A percentile compares a stretch with the other conserved stretches of the same genome.
phyloP scores from a whole-genome alignment of 1,140 invertebrate genomes.

The Platyscapa corneri region DNA sequence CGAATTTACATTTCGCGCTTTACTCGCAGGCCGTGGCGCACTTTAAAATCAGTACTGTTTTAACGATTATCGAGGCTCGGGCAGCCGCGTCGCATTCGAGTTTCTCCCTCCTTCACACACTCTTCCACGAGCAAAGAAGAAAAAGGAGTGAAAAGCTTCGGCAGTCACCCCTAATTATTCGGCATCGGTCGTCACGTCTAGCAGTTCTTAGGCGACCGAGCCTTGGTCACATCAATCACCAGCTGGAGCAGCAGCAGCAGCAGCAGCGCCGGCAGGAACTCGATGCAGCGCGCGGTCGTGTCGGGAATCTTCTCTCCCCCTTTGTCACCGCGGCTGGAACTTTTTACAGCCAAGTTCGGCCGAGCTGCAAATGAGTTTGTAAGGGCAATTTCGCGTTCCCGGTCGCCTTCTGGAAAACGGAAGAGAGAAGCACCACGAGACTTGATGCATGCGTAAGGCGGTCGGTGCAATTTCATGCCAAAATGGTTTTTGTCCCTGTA shows the following conservation, averaged over 20 bases:
- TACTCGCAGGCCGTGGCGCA: too few relatives aligned
- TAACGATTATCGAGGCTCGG: neutral
- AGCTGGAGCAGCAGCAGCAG: slow-evolving; percentile 50
- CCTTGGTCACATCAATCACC: slow-evolving; percentile 52
- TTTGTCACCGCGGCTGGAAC: slow-evolving; percentile 20
- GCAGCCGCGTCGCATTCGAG: neutral
- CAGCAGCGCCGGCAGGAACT: slow-evolving; percentile 41
- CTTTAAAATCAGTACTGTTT: neutral
- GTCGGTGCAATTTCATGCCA: slow-evolving; percentile 39
- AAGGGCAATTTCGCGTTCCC: slow-evolving; percentile 69
- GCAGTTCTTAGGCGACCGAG: slow-evolving; percentile 3
- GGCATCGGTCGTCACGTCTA: slow-evolving; percentile 13
- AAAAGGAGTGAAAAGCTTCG: neutral
- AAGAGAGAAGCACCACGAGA: slow-evolving; percentile 48
- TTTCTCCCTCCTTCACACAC: neutral
- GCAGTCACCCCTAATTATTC: slow-evolving; percentile 51
- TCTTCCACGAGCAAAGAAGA: neutral
- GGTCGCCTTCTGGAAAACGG: slow-evolving; percentile 52
- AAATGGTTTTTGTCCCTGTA: neutral
- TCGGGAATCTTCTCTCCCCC: slow-evolving; percentile 54
- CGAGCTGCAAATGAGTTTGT: slow-evolving; percentile 74
- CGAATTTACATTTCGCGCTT: neutral
- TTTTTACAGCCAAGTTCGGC: slow-evolving; percentile 60
- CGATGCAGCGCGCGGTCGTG: slow-evolving; percentile 27
- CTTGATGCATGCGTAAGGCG: neutral